phyloP scores from a whole-genome alignment of 2,888 invertebrate genomes.

The Lasius platythorax region DNA sequence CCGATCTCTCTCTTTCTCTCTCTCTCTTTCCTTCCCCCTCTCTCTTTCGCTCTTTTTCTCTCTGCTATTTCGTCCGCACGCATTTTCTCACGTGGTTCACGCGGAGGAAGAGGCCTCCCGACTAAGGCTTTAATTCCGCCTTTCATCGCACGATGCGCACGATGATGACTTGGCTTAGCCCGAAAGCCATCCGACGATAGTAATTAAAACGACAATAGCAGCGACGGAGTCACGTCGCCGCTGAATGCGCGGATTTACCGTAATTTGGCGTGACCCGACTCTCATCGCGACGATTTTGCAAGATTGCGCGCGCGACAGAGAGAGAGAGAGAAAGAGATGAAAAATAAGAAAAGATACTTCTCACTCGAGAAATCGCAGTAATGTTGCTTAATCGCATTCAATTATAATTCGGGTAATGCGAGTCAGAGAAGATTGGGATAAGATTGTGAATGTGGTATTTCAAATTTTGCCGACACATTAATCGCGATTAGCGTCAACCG shows the following conservation, averaged over 20 bases:
- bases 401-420: not conserved
- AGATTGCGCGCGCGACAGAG: not conserved
- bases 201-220: constrained; percentile 49
- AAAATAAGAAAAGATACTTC: not conserved
- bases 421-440: not conserved
- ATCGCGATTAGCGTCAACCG: constrained; percentile 22
- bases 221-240: constrained; percentile 16
- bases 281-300: constrained; percentile 1
- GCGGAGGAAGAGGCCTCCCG: not conserved
- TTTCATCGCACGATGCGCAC: constrained; percentile 24
- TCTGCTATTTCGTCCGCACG: constrained; percentile 36
- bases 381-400: not conserved
- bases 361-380: not conserved
- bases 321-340: not conserved
- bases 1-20: not conserved
- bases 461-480: not conserved
- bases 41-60: not conserved
- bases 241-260: constrained; percentile 64
- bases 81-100: constrained; percentile 52
- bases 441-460: not conserved
- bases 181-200: constrained; percentile 4
- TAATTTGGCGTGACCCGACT: constrained; percentile 58
- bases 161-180: not conserved
- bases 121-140: constrained; percentile 10
- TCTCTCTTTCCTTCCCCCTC: too few species aligned